Conservation (phyloP, 1,140 invertebrate species). For the Tribolium castaneum region DNA sequence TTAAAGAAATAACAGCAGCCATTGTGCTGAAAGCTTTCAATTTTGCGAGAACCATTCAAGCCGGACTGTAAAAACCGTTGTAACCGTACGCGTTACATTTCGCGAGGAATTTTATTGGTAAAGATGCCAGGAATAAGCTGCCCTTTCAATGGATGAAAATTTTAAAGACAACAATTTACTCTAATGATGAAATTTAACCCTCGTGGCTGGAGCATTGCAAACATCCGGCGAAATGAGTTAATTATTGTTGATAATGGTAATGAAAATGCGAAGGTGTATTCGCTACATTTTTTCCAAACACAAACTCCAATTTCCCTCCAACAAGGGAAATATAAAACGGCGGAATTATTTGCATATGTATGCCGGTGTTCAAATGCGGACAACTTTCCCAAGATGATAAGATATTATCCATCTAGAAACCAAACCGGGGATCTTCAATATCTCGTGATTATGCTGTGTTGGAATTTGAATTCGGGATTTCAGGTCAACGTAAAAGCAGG, state of each 20-base stretch:
- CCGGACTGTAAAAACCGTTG: conserved; percentile 11
- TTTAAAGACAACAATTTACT: not conserved
- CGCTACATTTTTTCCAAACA: not conserved
- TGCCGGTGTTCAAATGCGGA: conserved; percentile 4
- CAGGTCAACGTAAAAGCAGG: not conserved
- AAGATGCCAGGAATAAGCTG: conserved; percentile 5
- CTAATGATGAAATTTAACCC: conserved; percentile 24
- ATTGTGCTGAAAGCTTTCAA: conserved; percentile 18
- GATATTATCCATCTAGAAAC: conserved; percentile 28
- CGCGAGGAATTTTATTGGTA: not conserved
- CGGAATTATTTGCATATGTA: conserved; percentile 28
- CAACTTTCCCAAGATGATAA: conserved; percentile 24
- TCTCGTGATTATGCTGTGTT: conserved; percentile 16
- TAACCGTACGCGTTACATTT: conserved; percentile 1
- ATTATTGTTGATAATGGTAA: conserved; percentile 13
- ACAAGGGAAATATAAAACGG: not conserved
- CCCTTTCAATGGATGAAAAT: conserved; percentile 5
- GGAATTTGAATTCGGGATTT: conserved; percentile 2
- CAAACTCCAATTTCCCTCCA: not conserved
- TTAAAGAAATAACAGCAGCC: conserved; percentile 25
- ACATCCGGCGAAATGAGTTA: conserved; percentile 5
- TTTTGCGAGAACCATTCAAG: conserved; percentile 11
- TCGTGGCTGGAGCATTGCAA: not conserved
- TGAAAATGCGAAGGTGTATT: not conserved
- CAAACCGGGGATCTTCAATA: not conserved